These are phyloP conservation scores for Stenurella melanura DNA, from an alignment of 2,888 invertebrate species.

Conservation along the genomic window DNA sequence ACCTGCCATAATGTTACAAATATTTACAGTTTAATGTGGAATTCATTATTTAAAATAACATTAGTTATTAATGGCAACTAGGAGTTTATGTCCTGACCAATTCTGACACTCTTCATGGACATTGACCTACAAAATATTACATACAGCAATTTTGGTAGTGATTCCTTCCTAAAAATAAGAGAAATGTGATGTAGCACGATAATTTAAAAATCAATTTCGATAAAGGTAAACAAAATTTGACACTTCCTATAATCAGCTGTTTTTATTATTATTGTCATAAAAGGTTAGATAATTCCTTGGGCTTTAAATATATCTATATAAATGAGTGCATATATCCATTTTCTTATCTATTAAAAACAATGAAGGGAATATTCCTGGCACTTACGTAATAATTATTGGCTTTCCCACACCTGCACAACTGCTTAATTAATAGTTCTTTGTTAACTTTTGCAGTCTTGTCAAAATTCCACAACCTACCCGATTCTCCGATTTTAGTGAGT, in stretches of 20 bases:
- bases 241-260: conserved; percentile 39
- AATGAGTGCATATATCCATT: background rate
- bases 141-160: conserved; percentile 10
- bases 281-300: conserved; percentile 28
- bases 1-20: conserved; percentile 68
- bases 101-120: conserved; percentile 25
- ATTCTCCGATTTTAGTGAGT: conserved; percentile 8
- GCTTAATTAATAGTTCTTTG: conserved; percentile 38
- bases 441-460: conserved; percentile 33
- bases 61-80: conserved; percentile 21
- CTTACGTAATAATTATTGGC: conserved; percentile 32
- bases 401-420: conserved; percentile 24
- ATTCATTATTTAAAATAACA: conserved; percentile 29
- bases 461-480: conserved; percentile 39
- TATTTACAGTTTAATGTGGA: conserved; percentile 16
- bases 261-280: conserved; percentile 37
- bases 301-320: conserved; percentile 6
- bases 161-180: background rate
- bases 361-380: background rate
- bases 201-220: conserved; percentile 9
- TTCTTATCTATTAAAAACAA: background rate
- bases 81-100: conserved; percentile 32
- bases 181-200: background rate
- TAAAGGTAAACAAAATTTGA: conserved; percentile 37
- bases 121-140: conserved; percentile 35